A percentile compares a stretch with the other conserved stretches of the same genome.
Evolutionary conservation across 2,113 vertebrate species (phyloP).

Genomic region (Poeciliopsis retropinna): DNA sequence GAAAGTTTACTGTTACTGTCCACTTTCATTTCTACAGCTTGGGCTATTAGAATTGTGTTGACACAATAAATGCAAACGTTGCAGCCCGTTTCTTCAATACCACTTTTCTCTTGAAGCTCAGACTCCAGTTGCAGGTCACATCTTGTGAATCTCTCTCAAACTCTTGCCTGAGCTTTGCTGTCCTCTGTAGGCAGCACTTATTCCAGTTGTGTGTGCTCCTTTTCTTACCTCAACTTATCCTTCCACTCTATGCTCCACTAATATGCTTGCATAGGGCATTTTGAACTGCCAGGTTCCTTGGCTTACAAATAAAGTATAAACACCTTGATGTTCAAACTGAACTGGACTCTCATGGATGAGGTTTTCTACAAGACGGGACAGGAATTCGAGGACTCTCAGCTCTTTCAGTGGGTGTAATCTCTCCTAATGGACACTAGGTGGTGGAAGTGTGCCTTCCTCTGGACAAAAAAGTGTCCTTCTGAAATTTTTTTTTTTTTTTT

Average conservation of each 20-base stretch:
- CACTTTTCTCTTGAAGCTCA: background rate
- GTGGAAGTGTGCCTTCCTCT: too few relatives aligned
- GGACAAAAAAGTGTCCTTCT: too few relatives aligned
- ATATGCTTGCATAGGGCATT: background rate
- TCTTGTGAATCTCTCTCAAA: background rate
- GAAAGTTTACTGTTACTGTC: background rate
- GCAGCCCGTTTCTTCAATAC: background rate
- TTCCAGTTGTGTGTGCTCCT: background rate
- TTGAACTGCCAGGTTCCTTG: background rate
- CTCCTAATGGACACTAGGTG: too few relatives aligned
- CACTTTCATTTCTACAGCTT: background rate
- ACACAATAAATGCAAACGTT: background rate
- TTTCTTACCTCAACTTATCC: background rate
- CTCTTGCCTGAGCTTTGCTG: background rate
- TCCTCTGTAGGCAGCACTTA: background rate
- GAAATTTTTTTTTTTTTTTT: too few relatives aligned
- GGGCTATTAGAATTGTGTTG: background rate
- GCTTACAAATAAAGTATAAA: too few relatives aligned
- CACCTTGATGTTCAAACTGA: too few relatives aligned
- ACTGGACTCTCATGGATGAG: too few relatives aligned
- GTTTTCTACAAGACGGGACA: too few relatives aligned
- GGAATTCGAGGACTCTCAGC: too few relatives aligned
- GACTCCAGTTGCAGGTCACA: too few relatives aligned
- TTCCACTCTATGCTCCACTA: background rate
- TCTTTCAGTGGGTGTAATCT: too few relatives aligned